phyloP scores from a whole-genome alignment of 1,140 invertebrate genomes.

The Philaenus spumarius region DNA sequence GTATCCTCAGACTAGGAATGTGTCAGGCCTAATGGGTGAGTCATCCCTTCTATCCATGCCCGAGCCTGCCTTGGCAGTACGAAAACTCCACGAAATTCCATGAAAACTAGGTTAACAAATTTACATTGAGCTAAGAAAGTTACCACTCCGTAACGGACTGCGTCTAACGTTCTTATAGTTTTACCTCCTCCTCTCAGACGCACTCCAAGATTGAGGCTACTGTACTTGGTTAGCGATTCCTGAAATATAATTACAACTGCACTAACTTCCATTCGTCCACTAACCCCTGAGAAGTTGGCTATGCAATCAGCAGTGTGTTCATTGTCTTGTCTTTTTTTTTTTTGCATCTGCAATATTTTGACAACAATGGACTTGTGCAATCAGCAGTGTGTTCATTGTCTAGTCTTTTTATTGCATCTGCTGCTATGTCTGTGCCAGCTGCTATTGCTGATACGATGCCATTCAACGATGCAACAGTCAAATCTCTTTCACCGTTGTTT shows the following conservation, averaged over 20 bases:
- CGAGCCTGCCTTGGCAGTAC: too few relatives aligned
- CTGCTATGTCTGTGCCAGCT: slow-evolving; percentile 10
- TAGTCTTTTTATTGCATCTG: slow-evolving; percentile 12
- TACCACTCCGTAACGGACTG: slow-evolving; percentile 23
- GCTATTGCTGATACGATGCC: slow-evolving; percentile 7
- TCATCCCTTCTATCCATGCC: too few relatives aligned
- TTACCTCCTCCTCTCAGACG: too few relatives aligned
- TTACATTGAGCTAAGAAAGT: too few relatives aligned
- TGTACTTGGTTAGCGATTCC: slow-evolving; percentile 1
- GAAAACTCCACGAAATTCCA: too few relatives aligned
- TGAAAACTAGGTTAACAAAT: too few relatives aligned
- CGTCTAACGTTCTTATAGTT: slow-evolving; percentile 20
- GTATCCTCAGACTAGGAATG: too few relatives aligned
- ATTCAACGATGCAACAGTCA: slow-evolving; percentile 5
- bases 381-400: slow-evolving; percentile 1
- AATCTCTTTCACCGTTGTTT: slow-evolving; percentile 1
- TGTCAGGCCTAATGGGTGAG: too few relatives aligned
- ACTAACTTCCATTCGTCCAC: slow-evolving; percentile 26
- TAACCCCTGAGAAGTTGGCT: slow-evolving; percentile 23
- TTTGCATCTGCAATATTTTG: slow-evolving; percentile 14
- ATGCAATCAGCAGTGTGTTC: slow-evolving; percentile 16
- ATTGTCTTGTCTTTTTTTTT: slow-evolving; percentile 3
- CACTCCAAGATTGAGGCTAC: too few relatives aligned
- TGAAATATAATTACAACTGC: slow-evolving; percentile 1
- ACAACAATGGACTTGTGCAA: slow-evolving; percentile 21